These are phyloP conservation scores for Agrotis puta DNA, from an alignment of 2,888 invertebrate genomes.

Conservation along the genomic window DNA sequence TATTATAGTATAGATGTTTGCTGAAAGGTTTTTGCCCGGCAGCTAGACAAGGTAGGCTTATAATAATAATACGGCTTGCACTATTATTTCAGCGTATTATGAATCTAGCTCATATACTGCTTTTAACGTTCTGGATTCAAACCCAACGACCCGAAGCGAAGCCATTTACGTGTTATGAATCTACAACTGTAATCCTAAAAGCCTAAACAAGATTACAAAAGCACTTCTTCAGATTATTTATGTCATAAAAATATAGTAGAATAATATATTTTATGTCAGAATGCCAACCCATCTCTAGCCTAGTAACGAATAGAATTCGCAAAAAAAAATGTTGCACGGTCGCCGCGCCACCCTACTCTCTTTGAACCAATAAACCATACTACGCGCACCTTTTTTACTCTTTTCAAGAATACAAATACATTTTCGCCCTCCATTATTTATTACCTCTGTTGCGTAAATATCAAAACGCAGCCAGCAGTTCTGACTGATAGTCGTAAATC, in stretches of 20 bases:
- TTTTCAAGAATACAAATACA: constrained; percentile 55
- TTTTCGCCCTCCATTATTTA: constrained; percentile 62
- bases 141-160: constrained; percentile 11
- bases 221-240: constrained; percentile 25
- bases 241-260: constrained; percentile 16
- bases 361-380: constrained; percentile 51
- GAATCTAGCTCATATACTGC: not conserved
- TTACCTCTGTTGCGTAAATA: constrained; percentile 62
- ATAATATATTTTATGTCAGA: constrained; percentile 29
- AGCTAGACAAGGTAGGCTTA: not conserved
- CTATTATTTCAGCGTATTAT: too few relatives aligned
- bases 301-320: constrained; percentile 22
- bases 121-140: constrained; percentile 12
- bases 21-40: not conserved
- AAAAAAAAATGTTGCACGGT: constrained; percentile 30
- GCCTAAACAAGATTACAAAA: constrained; percentile 21
- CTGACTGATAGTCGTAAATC: constrained; percentile 64
- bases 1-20: too few relatives aligned
- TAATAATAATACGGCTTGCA: not conserved
- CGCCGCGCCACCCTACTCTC: constrained; percentile 18
- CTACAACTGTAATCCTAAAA: constrained; percentile 12
- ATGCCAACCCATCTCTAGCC: constrained; percentile 4
- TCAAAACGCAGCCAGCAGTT: constrained; percentile 57
- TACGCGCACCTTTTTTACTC: constrained; percentile 47
- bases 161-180: constrained; percentile 20